Evolutionary conservation across 2,888 invertebrate species (phyloP).

Genomic region (Chrysina gloriosa): DNA sequence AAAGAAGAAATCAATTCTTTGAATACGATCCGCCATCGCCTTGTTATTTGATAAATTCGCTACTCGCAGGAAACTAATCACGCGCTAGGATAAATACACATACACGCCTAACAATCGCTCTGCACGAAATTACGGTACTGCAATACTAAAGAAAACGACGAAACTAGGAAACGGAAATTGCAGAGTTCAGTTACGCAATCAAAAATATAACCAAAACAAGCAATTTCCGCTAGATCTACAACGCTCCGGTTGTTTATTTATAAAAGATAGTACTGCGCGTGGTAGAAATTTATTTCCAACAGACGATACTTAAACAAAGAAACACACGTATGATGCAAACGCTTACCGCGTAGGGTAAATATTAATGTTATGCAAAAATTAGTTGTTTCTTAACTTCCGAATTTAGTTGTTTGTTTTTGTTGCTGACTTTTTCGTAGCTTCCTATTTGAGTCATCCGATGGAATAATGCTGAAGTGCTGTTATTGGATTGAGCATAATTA

Average conservation of each 20-base stretch:
- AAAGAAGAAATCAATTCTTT: too few species aligned
- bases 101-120: conserved; percentile 8
- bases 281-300: conserved; percentile 1
- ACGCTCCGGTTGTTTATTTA: conserved; percentile 19
- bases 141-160: conserved; percentile 24
- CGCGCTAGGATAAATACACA: neutral
- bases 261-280: conserved; percentile 3
- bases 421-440: too few species aligned
- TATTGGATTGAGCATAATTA: too few species aligned
- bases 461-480: too few species aligned
- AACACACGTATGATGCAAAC: neutral
- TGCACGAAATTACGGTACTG: neutral
- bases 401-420: too few species aligned
- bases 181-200: conserved; percentile 16
- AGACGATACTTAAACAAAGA: neutral
- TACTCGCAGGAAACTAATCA: neutral
- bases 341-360: too few species aligned
- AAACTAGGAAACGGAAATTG: conserved; percentile 30
- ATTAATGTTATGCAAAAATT: too few species aligned
- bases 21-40: too few species aligned
- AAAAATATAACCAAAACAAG: conserved; percentile 28
- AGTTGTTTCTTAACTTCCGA: too few species aligned
- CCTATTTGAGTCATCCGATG: too few species aligned
- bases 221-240: conserved; percentile 18
- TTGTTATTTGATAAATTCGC: neutral